These are phyloP conservation scores for Allolobophora icterica DNA, from an alignment of 2,888 invertebrate species.

Conservation along the genomic window DNA sequence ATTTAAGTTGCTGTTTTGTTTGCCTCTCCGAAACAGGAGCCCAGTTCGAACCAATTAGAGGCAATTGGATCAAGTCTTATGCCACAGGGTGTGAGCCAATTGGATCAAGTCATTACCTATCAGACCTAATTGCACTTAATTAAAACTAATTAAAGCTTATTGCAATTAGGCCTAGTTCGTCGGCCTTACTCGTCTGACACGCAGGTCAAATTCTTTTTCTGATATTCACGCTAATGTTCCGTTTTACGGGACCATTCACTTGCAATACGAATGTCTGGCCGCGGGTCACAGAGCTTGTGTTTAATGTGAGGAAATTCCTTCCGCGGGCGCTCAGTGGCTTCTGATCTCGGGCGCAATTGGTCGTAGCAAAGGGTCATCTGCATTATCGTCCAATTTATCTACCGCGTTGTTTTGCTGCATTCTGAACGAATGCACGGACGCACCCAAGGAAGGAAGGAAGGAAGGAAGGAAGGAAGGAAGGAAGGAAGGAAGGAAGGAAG, in stretches of 20 bases:
- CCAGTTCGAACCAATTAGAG: not conserved
- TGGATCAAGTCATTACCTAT: not conserved
- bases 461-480: too few species aligned
- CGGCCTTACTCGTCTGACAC: not conserved
- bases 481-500: too few species aligned
- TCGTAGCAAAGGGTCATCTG: not conserved
- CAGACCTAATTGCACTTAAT: not conserved
- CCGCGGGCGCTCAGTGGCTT: not conserved
- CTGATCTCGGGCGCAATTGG: not conserved
- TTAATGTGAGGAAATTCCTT: not conserved
- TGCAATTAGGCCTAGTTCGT: not conserved
- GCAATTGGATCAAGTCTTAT: too few species aligned
- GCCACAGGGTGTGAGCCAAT: not conserved
- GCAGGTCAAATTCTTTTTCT: not conserved
- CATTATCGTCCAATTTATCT: not conserved
- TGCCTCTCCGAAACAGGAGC: not conserved
- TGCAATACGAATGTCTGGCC: not conserved
- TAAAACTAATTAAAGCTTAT: not conserved
- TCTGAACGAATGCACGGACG: too few species aligned
- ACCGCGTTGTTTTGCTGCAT: too few species aligned
- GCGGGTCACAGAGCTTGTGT: not conserved
- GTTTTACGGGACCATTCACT: not conserved
- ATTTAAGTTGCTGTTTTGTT: not conserved
- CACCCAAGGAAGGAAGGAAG: too few species aligned
- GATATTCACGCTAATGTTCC: not conserved